Evolutionary conservation across 1,140 invertebrate genomes (phyloP), one percentile per base, ranked within the genome.

Genomic region (Acromyrmex charruanus): DNA sequence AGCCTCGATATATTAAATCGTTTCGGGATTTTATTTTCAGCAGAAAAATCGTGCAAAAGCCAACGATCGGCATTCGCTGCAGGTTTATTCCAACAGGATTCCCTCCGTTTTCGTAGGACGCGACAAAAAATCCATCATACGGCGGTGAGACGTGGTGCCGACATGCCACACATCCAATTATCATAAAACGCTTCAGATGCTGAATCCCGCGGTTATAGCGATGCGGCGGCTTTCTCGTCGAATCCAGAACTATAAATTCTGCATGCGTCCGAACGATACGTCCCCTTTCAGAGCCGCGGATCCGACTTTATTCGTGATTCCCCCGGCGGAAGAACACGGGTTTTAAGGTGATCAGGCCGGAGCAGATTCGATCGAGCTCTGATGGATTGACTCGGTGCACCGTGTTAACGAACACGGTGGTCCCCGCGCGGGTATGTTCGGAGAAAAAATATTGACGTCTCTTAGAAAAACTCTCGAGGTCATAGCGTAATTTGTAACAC

Each of bases 181-280:
- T 93, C 91, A 92, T 92, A 92, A 92, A 92, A 89, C 88, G 90
- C 79, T 91, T 86, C 91, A 92, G 87, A 92, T 92, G 92, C 87
- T 87, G 87, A 39, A n/a, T 18, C 25, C 63, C 66, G 21, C 74
- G 66, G 69, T 44, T 59, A 44, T 44, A 85, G 51, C 55, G 61
- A 44, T 71, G 69, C 28, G 77, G 44, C 75, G 39, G 59, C 49
- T 55, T 35, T 61, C 53, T 39, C 21, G 31, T 35, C n/a, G 63
- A 21, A 49, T 21, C 44, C 63, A 28, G 44, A 77, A 90, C 89
- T 79, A 90, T 90, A 90, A 90, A 90, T 90, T 90, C 89, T 49
- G 51, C 55, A 51, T 31, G 77, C 89, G 85, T 90, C 85, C 69
- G 55, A 89, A 84, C 89, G 89, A 90, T 90, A 86, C 88, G 86